A percentile compares a stretch with the other conserved stretches of the same genome.
Evolutionary conservation across 2,888 invertebrate genomes (phyloP).

Genomic region (Tethea ocularis): DNA sequence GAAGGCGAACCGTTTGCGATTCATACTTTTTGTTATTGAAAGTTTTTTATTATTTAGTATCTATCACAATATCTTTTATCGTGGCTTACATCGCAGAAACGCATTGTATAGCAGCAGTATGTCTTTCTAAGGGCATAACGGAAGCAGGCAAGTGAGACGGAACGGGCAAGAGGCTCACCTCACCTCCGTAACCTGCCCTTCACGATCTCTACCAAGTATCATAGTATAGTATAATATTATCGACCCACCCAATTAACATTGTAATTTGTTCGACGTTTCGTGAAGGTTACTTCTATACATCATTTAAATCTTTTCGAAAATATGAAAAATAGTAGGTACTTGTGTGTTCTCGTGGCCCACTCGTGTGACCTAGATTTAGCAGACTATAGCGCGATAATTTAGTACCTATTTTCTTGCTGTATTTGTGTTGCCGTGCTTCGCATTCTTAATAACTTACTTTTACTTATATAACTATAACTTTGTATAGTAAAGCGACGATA

Average conservation of each 20-base stretch:
- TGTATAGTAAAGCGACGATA: too few species aligned
- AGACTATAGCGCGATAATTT: conserved; percentile 14
- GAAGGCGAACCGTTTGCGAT: too few species aligned
- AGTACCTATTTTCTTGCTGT: neutral
- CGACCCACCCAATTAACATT: conserved; percentile 40
- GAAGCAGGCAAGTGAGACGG: conserved; percentile 51
- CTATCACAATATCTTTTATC: too few species aligned
- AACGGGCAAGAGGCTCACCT: conserved; percentile 42
- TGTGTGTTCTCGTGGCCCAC: neutral
- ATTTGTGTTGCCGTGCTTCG: neutral
- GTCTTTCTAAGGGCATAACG: conserved; percentile 62
- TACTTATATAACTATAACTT: too few species aligned
- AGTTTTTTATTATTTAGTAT: neutral
- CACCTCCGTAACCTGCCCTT: conserved; percentile 51
- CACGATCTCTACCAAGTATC: conserved; percentile 34
- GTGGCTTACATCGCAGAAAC: neutral
- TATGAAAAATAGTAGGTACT: neutral
- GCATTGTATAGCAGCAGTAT: conserved; percentile 8
- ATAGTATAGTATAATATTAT: too few species aligned
- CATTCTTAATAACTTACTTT: too few species aligned
- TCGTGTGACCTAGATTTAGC: conserved; percentile 16
- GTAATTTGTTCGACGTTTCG: conserved; percentile 41
- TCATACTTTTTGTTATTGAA: too few species aligned
- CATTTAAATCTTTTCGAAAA: conserved; percentile 9
- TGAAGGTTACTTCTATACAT: conserved; percentile 39